phyloP scores from a whole-genome alignment of 53 echinoderm and acorn worm genomes.

The Actinopyga echinites region DNA sequence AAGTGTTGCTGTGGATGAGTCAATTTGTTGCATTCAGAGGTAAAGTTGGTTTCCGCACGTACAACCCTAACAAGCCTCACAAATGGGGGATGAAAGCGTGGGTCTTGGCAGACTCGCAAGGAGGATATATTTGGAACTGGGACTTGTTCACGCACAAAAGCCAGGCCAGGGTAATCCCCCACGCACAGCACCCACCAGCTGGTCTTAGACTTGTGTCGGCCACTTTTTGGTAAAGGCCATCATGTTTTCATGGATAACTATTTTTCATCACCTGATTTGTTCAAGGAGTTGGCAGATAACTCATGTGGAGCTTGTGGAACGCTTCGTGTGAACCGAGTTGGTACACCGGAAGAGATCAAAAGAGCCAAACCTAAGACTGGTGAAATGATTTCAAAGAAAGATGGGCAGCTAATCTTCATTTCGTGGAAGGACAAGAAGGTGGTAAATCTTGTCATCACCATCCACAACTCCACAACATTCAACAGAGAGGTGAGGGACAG shows the following conservation, averaged over 20 bases:
- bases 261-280: conserved; percentile 30
- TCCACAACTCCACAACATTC: background rate
- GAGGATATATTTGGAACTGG: background rate
- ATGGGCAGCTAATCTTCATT: background rate
- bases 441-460: background rate
- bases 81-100: background rate
- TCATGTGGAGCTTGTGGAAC: conserved; percentile 25
- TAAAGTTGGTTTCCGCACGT: background rate
- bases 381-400: background rate
- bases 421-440: background rate
- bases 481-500: background rate
- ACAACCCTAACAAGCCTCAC: conserved; percentile 24
- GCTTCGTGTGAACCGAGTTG: background rate
- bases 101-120: background rate
- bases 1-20: background rate
- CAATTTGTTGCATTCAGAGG: background rate
- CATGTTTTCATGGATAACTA: conserved; percentile 7
- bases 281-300: background rate
- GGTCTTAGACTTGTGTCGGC: background rate
- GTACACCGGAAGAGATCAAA: background rate
- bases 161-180: background rate
- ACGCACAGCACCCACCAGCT: conserved; percentile 1
- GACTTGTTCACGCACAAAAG: conserved; percentile 1
- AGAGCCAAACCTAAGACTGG: too few relatives aligned
- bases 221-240: background rate